These are phyloP conservation scores for Amblyjoppa fuscipennis DNA, from an alignment of 2,888 invertebrate species.

Conservation along the genomic window DNA sequence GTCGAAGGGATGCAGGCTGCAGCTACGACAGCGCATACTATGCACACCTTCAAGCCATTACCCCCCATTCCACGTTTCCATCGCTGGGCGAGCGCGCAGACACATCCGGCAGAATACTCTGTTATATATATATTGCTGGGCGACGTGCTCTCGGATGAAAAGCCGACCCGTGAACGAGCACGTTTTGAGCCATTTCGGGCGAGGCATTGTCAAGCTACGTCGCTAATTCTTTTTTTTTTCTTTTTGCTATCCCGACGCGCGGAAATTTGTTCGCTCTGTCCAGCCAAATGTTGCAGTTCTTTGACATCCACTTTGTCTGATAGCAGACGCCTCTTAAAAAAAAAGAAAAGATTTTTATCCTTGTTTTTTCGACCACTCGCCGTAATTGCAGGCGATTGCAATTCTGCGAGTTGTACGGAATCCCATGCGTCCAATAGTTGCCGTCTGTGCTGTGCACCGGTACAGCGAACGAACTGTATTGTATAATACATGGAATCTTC, in stretches of 20 bases:
- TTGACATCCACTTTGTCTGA: background rate
- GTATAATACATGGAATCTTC: background rate
- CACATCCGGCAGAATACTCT: background rate
- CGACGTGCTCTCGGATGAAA: slow-evolving; percentile 7
- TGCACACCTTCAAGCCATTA: slow-evolving; percentile 15
- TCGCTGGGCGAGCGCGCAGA: slow-evolving; percentile 2
- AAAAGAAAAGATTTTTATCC: background rate
- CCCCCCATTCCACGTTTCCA: slow-evolving; percentile 19
- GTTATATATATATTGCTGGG: background rate
- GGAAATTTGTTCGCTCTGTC: background rate
- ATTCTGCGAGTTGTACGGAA: background rate
- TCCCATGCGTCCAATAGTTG: background rate
- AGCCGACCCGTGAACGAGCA: slow-evolving; percentile 15
- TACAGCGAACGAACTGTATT: background rate
- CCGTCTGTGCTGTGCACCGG: background rate
- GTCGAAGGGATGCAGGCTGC: slow-evolving; percentile 34
- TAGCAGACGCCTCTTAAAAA: background rate
- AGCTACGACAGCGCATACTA: slow-evolving; percentile 53
- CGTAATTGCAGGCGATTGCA: background rate
- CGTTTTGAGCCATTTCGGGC: background rate
- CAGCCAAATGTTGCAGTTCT: background rate
- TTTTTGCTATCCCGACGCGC: background rate
- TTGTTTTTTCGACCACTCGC: background rate
- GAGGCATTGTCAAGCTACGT: slow-evolving; percentile 10
- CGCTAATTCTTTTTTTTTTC: background rate